Conservation (phyloP, 2,113 vertebrate species). For the Apeltes quadracus region DNA sequence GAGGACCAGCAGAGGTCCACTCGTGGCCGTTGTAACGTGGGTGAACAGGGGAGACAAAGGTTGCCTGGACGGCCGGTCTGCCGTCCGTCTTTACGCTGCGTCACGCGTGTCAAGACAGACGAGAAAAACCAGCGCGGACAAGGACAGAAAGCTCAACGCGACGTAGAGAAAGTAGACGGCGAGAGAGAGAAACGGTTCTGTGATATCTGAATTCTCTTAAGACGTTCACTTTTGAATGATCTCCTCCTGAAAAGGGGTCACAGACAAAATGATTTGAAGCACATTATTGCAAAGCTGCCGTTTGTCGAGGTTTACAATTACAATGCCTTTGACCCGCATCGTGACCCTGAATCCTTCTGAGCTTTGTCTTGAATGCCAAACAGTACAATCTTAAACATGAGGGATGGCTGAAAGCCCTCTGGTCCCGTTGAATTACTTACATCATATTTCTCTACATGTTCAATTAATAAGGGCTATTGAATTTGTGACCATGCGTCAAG, state of each 20-base stretch:
- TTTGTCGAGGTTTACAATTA: constrained; percentile 50
- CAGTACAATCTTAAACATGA: constrained; percentile 63
- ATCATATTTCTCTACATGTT: constrained; percentile 78
- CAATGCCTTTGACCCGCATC: constrained; percentile 43
- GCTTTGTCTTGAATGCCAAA: constrained; percentile 61
- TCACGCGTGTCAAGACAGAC: constrained; percentile 56
- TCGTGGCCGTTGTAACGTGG: constrained; percentile 43
- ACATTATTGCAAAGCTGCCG: constrained; percentile 7
- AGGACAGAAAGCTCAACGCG: constrained; percentile 29
- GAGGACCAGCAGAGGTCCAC: constrained; percentile 19
- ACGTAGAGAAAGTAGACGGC: constrained; percentile 16
- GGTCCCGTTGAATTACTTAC: constrained; percentile 70
- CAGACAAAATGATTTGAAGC: background rate
- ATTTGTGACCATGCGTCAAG: constrained; percentile 78
- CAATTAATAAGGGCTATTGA: constrained; percentile 82
- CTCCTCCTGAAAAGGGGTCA: background rate
- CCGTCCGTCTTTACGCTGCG: constrained; percentile 46
- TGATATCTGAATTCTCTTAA: background rate
- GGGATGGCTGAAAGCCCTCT: constrained; percentile 53
- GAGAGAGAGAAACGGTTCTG: constrained; percentile 20
- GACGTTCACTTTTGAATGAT: constrained; percentile 11
- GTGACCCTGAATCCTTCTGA: constrained; percentile 39
- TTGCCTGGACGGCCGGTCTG: constrained; percentile 35
- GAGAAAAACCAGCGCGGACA: constrained; percentile 19
- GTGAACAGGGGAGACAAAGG: constrained; percentile 38